Conservation (phyloP, 2,888 invertebrate species). For the Calameuta idolon region DNA sequence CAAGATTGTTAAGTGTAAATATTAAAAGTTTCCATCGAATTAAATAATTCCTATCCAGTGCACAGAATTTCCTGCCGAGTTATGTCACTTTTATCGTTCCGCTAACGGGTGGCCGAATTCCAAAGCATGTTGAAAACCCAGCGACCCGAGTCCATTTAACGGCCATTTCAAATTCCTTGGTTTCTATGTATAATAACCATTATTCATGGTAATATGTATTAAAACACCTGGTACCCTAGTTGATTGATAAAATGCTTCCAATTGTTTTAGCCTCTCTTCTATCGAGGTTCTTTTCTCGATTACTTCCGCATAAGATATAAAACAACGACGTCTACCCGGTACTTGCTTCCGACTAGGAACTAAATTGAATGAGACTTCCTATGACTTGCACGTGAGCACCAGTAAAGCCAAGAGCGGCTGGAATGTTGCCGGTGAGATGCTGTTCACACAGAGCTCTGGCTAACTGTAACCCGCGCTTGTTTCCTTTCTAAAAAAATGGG, state of each 20-base stretch:
- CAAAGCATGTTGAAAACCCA: neutral
- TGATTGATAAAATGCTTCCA: neutral
- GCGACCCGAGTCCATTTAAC: neutral
- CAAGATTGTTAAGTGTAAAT: neutral
- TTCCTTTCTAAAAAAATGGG: slow-evolving; percentile 59
- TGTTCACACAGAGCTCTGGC: slow-evolving; percentile 30
- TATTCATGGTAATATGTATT: neutral
- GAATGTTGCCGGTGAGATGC: slow-evolving; percentile 29
- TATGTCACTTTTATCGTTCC: neutral
- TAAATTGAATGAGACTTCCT: neutral
- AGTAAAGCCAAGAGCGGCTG: slow-evolving; percentile 19
- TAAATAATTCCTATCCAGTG: neutral
- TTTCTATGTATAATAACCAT: neutral
- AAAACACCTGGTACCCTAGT: neutral
- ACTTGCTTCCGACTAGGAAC: slow-evolving; percentile 2
- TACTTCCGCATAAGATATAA: neutral
- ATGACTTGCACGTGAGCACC: neutral
- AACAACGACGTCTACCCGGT: neutral
- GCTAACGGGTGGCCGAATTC: neutral
- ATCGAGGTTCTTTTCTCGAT: neutral
- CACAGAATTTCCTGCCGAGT: neutral
- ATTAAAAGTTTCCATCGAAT: neutral
- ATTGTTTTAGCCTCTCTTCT: neutral
- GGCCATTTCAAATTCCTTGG: neutral
- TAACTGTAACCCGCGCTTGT: slow-evolving; percentile 53